phyloP scores from a whole-genome alignment of 2,888 invertebrate species.

The Cistogaster globosa region DNA sequence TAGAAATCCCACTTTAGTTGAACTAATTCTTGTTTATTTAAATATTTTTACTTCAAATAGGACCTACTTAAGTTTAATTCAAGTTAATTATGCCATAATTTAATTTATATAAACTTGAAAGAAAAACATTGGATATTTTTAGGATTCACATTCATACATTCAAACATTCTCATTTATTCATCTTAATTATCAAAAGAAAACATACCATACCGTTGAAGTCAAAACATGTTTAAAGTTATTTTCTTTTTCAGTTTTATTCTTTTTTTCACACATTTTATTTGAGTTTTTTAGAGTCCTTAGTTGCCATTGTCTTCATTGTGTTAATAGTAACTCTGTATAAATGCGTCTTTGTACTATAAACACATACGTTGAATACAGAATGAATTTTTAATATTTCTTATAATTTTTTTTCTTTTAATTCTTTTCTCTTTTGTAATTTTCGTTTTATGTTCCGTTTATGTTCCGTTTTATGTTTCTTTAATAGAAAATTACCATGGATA shows the following conservation, averaged over 20 bases:
- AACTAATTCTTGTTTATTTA: too few species aligned
- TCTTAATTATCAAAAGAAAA: constrained; percentile 25
- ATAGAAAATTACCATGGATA: constrained; percentile 55
- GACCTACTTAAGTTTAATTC: not conserved
- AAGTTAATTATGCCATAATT: not conserved
- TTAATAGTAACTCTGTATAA: not conserved
- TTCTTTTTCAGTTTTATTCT: not conserved
- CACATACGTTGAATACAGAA: constrained; percentile 6
- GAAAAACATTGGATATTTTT: constrained; percentile 21
- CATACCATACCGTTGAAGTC: constrained; percentile 12
- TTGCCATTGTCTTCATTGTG: constrained; percentile 26
- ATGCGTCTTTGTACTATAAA: constrained; percentile 8
- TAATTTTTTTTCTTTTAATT: constrained; percentile 47
- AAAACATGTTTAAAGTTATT: not conserved
- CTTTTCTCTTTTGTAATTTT: constrained; percentile 13
- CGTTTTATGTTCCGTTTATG: not conserved
- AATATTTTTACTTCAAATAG: too few species aligned
- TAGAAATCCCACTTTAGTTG: too few species aligned
- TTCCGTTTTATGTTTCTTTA: constrained; percentile 38
- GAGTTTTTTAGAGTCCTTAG: constrained; percentile 33
- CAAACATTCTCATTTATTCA: not conserved
- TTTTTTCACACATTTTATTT: constrained; percentile 28
- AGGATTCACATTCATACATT: not conserved
- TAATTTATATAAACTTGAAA: not conserved
- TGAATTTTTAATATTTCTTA: constrained; percentile 46